Evolutionary conservation across 1,140 invertebrate genomes (phyloP).

Genomic region (Temnothorax longispinosus): DNA sequence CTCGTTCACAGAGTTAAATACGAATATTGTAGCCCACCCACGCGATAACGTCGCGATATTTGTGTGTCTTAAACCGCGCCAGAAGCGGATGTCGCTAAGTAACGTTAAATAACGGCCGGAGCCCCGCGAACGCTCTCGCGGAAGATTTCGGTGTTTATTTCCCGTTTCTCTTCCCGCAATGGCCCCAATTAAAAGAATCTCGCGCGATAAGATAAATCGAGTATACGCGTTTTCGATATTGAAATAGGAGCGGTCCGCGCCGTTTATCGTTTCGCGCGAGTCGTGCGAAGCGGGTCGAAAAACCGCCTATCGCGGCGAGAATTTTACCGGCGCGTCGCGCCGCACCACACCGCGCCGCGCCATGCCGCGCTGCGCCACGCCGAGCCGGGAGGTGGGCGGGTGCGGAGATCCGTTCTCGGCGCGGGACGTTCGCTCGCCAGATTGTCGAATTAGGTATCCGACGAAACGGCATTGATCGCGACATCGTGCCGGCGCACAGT

Average conservation of each 20-base stretch:
- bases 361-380: no score
- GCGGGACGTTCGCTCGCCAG: no score
- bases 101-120: neutral
- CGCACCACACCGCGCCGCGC: no score
- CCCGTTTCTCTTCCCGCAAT: neutral
- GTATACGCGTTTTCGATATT: conserved; percentile 9
- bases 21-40: neutral
- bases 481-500: no score
- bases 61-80: neutral
- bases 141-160: conserved; percentile 35
- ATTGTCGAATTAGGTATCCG: neutral
- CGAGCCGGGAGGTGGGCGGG: no score
- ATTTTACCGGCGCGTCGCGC: no score
- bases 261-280: conserved; percentile 9
- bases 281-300: neutral
- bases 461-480: no score
- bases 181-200: conserved; percentile 15
- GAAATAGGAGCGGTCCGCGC: conserved; percentile 17
- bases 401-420: no score
- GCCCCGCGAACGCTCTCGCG: neutral
- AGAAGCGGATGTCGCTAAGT: neutral
- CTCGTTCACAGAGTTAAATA: neutral
- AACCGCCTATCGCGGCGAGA: neutral
- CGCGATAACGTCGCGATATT: neutral
- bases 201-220: conserved; percentile 39